These are phyloP conservation scores for Brachypalpus laphriformis DNA, from an alignment of 2,888 invertebrate genomes.

Conservation along the genomic window DNA sequence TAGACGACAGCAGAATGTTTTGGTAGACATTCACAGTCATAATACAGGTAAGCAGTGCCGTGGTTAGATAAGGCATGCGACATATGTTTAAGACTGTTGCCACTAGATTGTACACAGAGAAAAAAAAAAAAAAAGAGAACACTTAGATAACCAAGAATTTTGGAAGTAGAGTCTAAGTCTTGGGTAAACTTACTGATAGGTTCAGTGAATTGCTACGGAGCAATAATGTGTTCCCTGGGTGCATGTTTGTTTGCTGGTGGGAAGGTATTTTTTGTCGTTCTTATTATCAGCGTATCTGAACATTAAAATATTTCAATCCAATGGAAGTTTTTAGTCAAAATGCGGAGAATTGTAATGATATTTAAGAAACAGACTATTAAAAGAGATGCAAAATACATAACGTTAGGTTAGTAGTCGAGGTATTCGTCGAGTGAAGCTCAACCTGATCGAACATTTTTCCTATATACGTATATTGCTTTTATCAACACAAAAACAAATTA, in stretches of 20 bases:
- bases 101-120: conserved; percentile 22
- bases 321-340: neutral
- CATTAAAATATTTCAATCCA: neutral
- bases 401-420: neutral
- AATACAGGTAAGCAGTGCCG: conserved; percentile 39
- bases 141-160: conserved; percentile 49
- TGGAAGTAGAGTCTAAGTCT: conserved; percentile 31
- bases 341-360: neutral
- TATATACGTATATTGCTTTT: too few relatives aligned
- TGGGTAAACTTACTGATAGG: conserved; percentile 53
- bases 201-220: conserved; percentile 18
- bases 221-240: neutral
- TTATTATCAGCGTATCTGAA: conserved; percentile 24
- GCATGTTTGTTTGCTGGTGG: conserved; percentile 33
- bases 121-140: conserved; percentile 19
- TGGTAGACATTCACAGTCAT: conserved; percentile 29
- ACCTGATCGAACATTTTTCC: too few relatives aligned
- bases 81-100: conserved; percentile 54
- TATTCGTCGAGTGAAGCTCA: too few relatives aligned
- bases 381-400: neutral
- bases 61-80: conserved; percentile 55
- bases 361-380: neutral
- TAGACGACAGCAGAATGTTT: conserved; percentile 8
- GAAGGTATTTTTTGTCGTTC: conserved; percentile 1
- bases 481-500: too few relatives aligned